A percentile compares a stretch with the other conserved stretches of the same genome.
Evolutionary conservation across 2,113 vertebrate species (phyloP).

Genomic region (Sarotherodon lohbergeri): DNA sequence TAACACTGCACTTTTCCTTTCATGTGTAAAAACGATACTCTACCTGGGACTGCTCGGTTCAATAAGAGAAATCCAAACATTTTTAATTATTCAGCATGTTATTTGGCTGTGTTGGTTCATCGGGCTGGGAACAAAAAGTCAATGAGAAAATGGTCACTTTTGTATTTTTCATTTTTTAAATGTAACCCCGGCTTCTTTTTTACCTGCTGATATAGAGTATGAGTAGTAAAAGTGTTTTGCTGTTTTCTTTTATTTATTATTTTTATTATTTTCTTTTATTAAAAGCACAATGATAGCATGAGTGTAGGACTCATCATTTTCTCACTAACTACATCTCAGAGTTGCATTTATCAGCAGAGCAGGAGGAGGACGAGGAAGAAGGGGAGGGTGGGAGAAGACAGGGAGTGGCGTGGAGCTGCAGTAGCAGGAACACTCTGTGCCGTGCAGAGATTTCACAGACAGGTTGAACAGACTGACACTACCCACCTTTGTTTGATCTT

Average conservation of each 20-base stretch:
- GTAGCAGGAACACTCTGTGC: not conserved
- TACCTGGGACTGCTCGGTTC: slow-evolving; percentile 10
- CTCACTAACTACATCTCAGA: not conserved
- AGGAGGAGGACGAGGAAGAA: not conserved
- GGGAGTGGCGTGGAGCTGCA: not conserved
- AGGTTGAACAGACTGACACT: slow-evolving; percentile 29
- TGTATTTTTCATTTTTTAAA: not conserved
- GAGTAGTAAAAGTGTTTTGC: not conserved
- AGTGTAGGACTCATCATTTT: not conserved
- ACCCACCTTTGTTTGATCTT: slow-evolving; percentile 43
- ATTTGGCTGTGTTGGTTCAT: not conserved
- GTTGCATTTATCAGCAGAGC: not conserved
- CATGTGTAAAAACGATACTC: not conserved
- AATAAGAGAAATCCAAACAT: slow-evolving; percentile 12
- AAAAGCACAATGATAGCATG: not conserved
- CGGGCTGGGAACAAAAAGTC: not conserved
- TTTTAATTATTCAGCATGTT: slow-evolving; percentile 46
- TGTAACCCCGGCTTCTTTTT: not conserved
- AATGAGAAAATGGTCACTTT: not conserved
- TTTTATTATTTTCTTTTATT: not conserved
- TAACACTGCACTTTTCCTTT: slow-evolving; percentile 6
- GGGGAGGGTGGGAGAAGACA: not conserved
- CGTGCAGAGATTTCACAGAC: slow-evolving; percentile 11
- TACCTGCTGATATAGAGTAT: not conserved
- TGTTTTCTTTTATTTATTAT: not conserved